These are phyloP conservation scores for Cydia splendana DNA, from an alignment of 1,140 invertebrate genomes.

Conservation along the genomic window DNA sequence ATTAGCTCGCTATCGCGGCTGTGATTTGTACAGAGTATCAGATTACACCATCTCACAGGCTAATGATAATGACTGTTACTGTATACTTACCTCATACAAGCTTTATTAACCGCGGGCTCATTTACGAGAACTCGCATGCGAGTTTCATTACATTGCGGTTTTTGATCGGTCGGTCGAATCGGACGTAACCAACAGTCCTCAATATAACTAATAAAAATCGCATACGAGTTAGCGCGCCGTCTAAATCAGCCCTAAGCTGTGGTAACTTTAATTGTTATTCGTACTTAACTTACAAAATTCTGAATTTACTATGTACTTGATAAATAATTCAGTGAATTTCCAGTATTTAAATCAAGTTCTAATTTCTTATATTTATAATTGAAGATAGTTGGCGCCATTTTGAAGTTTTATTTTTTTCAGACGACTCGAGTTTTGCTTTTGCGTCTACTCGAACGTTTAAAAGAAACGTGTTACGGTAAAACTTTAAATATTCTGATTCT, in stretches of 20 bases:
- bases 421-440: background rate
- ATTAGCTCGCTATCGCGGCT: background rate
- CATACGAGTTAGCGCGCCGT: too few species aligned
- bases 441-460: background rate
- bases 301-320: too few species aligned
- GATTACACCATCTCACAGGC: background rate
- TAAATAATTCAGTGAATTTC: too few species aligned
- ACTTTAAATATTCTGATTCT: background rate
- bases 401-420: background rate
- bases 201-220: too few species aligned
- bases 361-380: too few species aligned
- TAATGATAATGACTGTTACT: constrained; percentile 3
- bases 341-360: too few species aligned
- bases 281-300: background rate
- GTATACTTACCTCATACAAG: background rate
- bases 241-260: too few species aligned
- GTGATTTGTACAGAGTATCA: background rate
- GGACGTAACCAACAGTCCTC: too few species aligned
- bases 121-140: too few species aligned
- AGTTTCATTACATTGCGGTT: too few species aligned
- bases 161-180: too few species aligned
- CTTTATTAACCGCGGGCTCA: too few species aligned
- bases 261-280: background rate
- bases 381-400: background rate
- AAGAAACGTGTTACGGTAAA: background rate